phyloP scores from a whole-genome alignment of 2,797 vertebrate species.

The Galaxias olidus region DNA sequence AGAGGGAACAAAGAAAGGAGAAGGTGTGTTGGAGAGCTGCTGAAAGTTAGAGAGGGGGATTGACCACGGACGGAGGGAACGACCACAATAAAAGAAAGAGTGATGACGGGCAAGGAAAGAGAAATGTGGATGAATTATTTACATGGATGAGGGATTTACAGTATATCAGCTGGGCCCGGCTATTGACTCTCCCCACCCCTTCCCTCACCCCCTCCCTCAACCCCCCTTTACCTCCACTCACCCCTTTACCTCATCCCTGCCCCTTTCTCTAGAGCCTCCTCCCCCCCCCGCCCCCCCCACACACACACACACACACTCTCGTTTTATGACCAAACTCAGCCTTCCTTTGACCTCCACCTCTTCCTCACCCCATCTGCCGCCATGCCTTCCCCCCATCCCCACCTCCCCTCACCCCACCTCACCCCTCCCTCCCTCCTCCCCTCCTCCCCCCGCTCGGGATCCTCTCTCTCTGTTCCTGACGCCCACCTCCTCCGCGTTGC shows the following conservation, averaged over 20 bases:
- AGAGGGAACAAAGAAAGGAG: not conserved
- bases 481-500: too few species aligned
- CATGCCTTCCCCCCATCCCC: not conserved
- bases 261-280: not conserved
- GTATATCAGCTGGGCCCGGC: slow-evolving; percentile 35
- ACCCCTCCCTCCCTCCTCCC: slow-evolving; percentile 16
- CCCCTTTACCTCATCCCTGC: not conserved
- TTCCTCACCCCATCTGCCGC: not conserved
- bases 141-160: slow-evolving; percentile 45
- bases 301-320: not conserved
- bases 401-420: not conserved
- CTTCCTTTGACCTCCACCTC: not conserved
- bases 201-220: slow-evolving; percentile 14
- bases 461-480: slow-evolving; percentile 18
- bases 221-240: not conserved
- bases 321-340: too few species aligned
- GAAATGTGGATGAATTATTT: slow-evolving; percentile 55
- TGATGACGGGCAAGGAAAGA: slow-evolving; percentile 30
- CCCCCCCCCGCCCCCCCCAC: not conserved
- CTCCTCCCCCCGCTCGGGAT: slow-evolving; percentile 21
- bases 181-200: slow-evolving; percentile 42
- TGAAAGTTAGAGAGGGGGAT: slow-evolving; percentile 15
- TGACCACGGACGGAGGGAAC: not conserved
- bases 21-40: not conserved
- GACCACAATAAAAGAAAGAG: slow-evolving; percentile 41